A percentile compares a stretch with the other conserved stretches of the same genome.
Evolutionary conservation across 2,113 vertebrate species (phyloP).

Genomic region (Psittacus erithacus): DNA sequence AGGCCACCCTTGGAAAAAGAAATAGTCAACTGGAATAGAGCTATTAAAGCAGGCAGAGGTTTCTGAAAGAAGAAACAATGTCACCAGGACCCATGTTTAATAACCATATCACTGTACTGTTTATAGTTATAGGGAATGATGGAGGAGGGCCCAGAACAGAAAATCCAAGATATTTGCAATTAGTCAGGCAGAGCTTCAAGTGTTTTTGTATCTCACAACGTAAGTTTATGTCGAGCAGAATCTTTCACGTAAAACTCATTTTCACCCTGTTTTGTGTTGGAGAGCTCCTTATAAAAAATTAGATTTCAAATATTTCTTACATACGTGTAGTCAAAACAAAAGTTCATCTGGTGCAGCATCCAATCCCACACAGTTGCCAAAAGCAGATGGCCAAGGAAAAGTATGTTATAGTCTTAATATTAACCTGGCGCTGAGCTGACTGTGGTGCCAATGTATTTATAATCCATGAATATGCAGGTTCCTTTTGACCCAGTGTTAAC

Average conservation of each 20-base stretch:
- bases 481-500: not conserved
- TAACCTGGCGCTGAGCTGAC: not conserved
- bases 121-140: not conserved
- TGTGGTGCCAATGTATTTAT: not conserved
- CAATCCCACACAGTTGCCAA: not conserved
- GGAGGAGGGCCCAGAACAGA: not conserved
- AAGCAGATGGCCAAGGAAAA: not conserved
- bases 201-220: not conserved
- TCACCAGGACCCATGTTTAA: not conserved
- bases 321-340: not conserved
- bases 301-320: not conserved
- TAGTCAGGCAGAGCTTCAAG: not conserved
- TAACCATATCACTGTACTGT: not conserved
- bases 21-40: not conserved
- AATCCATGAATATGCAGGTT: accelerated
- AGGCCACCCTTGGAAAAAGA: not conserved
- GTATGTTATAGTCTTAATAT: not conserved
- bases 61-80: not conserved
- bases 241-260: not conserved
- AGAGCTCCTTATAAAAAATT: not conserved
- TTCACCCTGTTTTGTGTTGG: not conserved
- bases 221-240: not conserved
- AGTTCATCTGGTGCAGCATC: not conserved
- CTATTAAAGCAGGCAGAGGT: not conserved
- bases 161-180: not conserved